phyloP scores from a whole-genome alignment of 2,113 vertebrate species.

The Callorhinus ursinus region DNA sequence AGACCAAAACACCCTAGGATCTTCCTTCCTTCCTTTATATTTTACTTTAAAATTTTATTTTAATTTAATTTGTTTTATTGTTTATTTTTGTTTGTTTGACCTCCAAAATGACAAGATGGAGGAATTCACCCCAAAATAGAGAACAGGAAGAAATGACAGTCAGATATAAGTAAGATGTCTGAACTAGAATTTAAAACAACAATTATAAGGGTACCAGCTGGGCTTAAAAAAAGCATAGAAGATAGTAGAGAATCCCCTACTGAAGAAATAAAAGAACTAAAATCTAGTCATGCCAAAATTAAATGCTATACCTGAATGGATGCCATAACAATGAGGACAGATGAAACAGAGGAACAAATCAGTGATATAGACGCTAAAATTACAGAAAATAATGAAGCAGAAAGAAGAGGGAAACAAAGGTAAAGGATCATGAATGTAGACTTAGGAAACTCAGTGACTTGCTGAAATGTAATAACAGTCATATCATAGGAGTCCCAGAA shows the following conservation, averaged over 20 bases:
- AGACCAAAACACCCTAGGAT: background rate
- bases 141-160: background rate
- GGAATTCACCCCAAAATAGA: background rate
- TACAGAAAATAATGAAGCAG: background rate
- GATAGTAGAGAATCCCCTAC: background rate
- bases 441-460: background rate
- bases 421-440: background rate
- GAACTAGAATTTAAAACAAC: background rate
- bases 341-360: background rate
- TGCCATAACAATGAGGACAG: background rate
- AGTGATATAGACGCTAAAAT: background rate
- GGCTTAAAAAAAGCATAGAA: background rate
- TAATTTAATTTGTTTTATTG: background rate
- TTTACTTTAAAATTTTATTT: background rate
- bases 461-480: too few species aligned
- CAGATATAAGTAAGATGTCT: background rate
- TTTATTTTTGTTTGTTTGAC: background rate
- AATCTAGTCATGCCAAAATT: background rate
- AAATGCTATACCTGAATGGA: background rate
- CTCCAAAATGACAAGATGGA: background rate
- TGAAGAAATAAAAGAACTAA: background rate
- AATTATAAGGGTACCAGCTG: background rate
- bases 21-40: background rate
- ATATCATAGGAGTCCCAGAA: background rate
- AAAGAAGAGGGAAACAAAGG: background rate